Evolutionary conservation across 2,888 invertebrate genomes (phyloP).

Genomic region (Eupithecia dodoneata): DNA sequence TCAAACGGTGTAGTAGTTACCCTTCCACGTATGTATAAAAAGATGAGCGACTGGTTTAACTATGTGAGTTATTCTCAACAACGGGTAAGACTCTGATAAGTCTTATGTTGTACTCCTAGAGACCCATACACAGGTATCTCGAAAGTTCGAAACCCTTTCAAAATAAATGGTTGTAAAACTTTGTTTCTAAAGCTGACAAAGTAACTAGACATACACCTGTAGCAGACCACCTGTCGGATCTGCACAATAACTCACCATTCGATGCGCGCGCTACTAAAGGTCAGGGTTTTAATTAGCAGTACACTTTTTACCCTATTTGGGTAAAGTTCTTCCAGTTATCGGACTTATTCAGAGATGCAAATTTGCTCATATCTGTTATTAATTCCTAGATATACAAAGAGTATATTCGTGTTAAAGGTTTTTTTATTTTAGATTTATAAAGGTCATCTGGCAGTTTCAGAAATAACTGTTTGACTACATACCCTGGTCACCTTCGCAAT

Average conservation of each 20-base stretch:
- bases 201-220: constrained; percentile 40
- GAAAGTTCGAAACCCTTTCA: not conserved
- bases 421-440: not conserved
- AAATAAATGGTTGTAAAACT: not conserved
- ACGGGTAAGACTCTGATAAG: too few species aligned
- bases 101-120: too few species aligned
- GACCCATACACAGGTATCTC: too few species aligned
- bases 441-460: not conserved
- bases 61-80: too few species aligned
- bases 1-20: too few species aligned
- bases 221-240: constrained; percentile 55
- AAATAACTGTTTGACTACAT: not conserved
- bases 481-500: not conserved
- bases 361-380: not conserved
- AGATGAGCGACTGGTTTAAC: too few species aligned
- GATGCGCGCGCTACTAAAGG: constrained; percentile 55
- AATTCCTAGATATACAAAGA: not conserved
- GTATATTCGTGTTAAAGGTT: not conserved
- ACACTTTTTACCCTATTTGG: constrained; percentile 32
- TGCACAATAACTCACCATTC: constrained; percentile 58
- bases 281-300: constrained; percentile 58
- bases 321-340: not conserved
- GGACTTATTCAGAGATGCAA: not conserved
- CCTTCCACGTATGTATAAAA: too few species aligned
- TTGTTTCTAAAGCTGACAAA: not conserved